Conservation (phyloP, 1,140 invertebrate genomes). For the Drosophila miranda region DNA sequence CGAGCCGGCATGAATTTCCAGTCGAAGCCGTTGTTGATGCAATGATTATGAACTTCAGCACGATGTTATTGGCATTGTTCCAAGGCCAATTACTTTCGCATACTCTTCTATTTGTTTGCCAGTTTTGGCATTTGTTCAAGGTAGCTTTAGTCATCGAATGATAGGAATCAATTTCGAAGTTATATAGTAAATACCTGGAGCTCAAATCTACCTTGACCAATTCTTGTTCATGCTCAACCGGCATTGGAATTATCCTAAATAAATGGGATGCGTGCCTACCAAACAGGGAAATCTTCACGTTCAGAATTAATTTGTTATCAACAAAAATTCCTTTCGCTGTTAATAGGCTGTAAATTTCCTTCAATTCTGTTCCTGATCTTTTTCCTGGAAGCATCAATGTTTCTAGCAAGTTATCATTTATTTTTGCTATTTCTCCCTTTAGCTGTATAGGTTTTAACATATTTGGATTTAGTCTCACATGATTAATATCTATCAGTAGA, state of each 20-base stretch:
- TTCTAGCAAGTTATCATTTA: not conserved
- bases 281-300: too few relatives aligned
- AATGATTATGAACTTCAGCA: too few relatives aligned
- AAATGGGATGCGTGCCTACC: too few relatives aligned
- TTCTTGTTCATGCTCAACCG: too few relatives aligned
- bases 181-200: too few relatives aligned
- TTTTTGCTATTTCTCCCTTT: not conserved
- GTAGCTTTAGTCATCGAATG: not conserved
- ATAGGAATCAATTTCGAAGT: too few relatives aligned
- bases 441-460: not conserved
- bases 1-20: too few relatives aligned
- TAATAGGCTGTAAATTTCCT: not conserved
- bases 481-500: conserved; percentile 3
- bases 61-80: not conserved
- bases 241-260: too few relatives aligned
- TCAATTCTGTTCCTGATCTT: not conserved
- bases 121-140: not conserved
- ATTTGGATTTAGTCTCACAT: not conserved
- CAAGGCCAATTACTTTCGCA: not conserved
- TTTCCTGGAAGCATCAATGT: not conserved
- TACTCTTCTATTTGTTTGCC: not conserved
- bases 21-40: too few relatives aligned
- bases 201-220: too few relatives aligned
- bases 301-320: too few relatives aligned
- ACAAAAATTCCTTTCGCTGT: too few relatives aligned